Evolutionary conservation across 2,888 invertebrate species (phyloP).

Genomic region (Agrotis exclamationis): DNA sequence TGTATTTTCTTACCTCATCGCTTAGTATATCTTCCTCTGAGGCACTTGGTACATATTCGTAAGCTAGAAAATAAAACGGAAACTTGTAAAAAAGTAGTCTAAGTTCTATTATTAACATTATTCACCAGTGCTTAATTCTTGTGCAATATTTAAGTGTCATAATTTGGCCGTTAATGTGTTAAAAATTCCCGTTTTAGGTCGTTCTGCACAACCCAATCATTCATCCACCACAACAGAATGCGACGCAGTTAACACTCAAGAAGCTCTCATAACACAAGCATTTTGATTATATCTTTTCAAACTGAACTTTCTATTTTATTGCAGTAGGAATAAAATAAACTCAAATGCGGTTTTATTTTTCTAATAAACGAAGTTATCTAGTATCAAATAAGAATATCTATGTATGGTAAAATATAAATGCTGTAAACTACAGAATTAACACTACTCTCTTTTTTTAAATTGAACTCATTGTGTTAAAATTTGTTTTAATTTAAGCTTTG

Average conservation of each 20-base stretch:
- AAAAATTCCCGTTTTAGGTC: slow-evolving; percentile 28
- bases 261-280: slow-evolving; percentile 67
- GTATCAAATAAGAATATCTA: neutral
- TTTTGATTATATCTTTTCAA: slow-evolving; percentile 18
- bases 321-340: neutral
- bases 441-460: slow-evolving; percentile 1
- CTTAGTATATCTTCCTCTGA: slow-evolving; percentile 96
- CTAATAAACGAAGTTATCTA: slow-evolving; percentile 4
- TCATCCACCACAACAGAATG: slow-evolving; percentile 48
- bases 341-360: neutral
- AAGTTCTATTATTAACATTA: neutral
- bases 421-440: slow-evolving; percentile 20
- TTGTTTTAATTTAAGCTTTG: slow-evolving; percentile 44
- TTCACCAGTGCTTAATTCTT: slow-evolving; percentile 43
- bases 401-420: slow-evolving; percentile 3
- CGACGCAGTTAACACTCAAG: slow-evolving; percentile 67
- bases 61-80: slow-evolving; percentile 91
- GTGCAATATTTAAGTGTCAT: slow-evolving; percentile 40
- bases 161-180: slow-evolving; percentile 52
- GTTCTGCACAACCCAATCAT: slow-evolving; percentile 29
- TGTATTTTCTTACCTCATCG: slow-evolving; percentile 92
- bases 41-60: slow-evolving; percentile 96
- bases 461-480: slow-evolving; percentile 17
- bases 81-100: neutral
- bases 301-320: neutral